phyloP scores from a whole-genome alignment of 2,888 invertebrate genomes.

The Trichacis sp. region DNA sequence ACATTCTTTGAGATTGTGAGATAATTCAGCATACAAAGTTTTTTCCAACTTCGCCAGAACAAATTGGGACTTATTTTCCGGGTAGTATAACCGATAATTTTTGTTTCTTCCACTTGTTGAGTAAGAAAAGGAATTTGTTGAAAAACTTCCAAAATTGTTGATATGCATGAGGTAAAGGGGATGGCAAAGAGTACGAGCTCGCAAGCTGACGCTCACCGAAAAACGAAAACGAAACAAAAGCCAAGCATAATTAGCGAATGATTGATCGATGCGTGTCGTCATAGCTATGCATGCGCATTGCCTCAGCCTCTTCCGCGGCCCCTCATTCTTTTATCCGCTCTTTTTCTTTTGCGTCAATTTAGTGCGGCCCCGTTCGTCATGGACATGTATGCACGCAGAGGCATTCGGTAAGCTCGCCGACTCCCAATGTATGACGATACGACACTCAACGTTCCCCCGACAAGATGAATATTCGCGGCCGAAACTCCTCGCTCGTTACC shows the following conservation, averaged over 20 bases:
- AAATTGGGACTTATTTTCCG: too few species aligned
- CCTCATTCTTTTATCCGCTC: constrained; percentile 42
- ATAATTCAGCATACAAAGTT: too few species aligned
- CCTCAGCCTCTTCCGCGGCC: constrained; percentile 28
- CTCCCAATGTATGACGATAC: constrained; percentile 29
- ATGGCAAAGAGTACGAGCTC: neutral
- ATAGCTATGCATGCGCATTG: constrained; percentile 63
- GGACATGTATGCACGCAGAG: constrained; percentile 38
- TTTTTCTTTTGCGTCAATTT: constrained; percentile 63
- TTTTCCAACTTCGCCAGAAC: too few species aligned
- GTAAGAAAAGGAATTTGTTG: too few species aligned
- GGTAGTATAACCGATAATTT: too few species aligned
- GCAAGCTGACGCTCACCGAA: constrained; percentile 44
- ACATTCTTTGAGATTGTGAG: too few species aligned
- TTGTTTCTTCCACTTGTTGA: too few species aligned
- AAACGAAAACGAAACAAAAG: constrained; percentile 59
- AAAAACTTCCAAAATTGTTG: too few species aligned
- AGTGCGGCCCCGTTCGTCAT: constrained; percentile 51
- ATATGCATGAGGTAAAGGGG: too few species aligned
- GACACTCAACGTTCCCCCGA: constrained; percentile 29
- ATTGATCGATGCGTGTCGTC: constrained; percentile 67
- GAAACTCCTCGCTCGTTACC: constrained; percentile 33
- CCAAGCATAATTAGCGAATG: constrained; percentile 67
- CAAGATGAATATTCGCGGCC: constrained; percentile 36
- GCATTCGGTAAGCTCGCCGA: constrained; percentile 26